Evolutionary conservation across 2,888 invertebrate genomes (phyloP), one percentile per base, ranked within the genome.

Genomic region (Strigamia crassipes): DNA sequence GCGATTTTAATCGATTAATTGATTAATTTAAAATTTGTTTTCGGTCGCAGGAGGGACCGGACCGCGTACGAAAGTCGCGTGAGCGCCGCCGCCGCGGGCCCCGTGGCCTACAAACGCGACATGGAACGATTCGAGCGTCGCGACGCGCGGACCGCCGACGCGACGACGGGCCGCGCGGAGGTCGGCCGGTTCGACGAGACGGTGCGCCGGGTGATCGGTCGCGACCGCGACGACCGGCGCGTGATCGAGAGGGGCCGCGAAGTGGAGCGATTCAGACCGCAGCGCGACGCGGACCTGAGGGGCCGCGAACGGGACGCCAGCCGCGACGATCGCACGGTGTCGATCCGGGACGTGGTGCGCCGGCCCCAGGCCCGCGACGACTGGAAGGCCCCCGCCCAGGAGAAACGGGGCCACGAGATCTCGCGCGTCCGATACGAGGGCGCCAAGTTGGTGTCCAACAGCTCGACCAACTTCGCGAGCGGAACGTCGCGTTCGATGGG

Each of bases 231-330:
- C 27, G 83, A 83, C 21, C 31, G 80, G 8, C 42, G 66, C 5
- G 77, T 83, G 18, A 27, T 61, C 31, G 82, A 80, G 27, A n/a
- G 61, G 21, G 61, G 15, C 10, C 18, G 46, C 13, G 61, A 81
- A 27, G 34, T 27, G 3, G 82, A 82, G 12, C 21, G 82, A n/a
- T 82, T 66, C 61, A 73, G 46, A 10, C 34, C 83, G n/a, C 61
- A 61, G 23, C 61, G 83, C 15, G 82, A 83, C 38, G 82, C 83
- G 18, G 83, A 83, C 42, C 23, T 82, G 61, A 78, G 83, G 18
- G 77, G 82, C n/a, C 82, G 82, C 10, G 66, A 80, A 23, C 77
- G 82, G 13, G 81, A 81, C 5, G 21, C 42, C 12, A 41, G 38
- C 13, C 10, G 80, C 23, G 82, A 82, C 23, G 83, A 83, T 18